Base-by-base conservation (phyloP, 2,888 invertebrate species). In the Yponomeuta plumbellus region DNA sequence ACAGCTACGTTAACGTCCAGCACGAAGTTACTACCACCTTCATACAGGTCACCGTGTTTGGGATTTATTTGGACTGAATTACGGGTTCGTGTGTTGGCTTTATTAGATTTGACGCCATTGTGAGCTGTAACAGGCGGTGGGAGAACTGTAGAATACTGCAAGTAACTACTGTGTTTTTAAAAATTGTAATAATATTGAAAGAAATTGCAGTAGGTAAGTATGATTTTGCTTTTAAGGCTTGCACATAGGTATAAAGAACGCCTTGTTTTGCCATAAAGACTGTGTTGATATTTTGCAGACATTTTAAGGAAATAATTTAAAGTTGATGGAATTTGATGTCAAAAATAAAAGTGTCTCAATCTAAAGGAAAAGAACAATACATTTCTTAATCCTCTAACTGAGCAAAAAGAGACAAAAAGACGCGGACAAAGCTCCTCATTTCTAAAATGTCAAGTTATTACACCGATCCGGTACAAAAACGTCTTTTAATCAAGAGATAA, bases 1-100 rank as follows among this genome's bases (percentile, higher is more conserved):
- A 87, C 57, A 74, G 69, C 61, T 79, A 83, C 61, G 80, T 82
- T 0, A 74, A 87, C 64, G 65, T 76, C 0, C 72, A 77, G 0
- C 77, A 80, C 58, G 85, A 85, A 11, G 69, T 71, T 2, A 72
- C 68, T 1, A 77, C 82, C 0, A 79, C 79, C 6, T 85, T 86
- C 52, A 76, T 90, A 61, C 90, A 90, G 70, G 80, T 84, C 44
- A 89, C 88, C 2, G 73, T 79, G 0, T 87, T 91, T 72, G 88
- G 81, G 3, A 66, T 87, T 20, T 87, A 87, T 70, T 76, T 86
- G 59, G 87, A 87, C 69, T 87, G 71, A 74, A n/a, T 22, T 2
- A 11, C n/a, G 17, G 23, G 11, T 23, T 58, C 4, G 5, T 21
- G 21, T 58, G 20, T 21, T 58, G 21, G 20, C 1, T 1, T 20